Conservation (phyloP, 2,888 invertebrate genomes). For the Cryptus armator region DNA sequence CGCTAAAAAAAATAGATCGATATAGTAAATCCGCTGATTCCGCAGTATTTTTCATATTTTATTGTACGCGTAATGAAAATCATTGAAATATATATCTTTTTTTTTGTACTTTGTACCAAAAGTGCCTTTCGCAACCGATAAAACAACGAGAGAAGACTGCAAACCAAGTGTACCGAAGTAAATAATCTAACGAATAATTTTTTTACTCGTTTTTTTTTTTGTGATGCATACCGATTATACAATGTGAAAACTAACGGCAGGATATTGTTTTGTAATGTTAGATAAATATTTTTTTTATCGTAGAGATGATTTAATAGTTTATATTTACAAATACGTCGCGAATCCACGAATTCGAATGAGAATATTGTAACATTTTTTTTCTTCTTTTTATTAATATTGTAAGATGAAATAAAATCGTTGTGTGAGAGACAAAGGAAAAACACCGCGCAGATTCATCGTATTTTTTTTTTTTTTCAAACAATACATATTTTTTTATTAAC, state of each 20-base stretch:
- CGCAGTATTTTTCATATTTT: slow-evolving; percentile 1
- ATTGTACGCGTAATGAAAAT: not conserved
- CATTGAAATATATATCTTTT: slow-evolving; percentile 15
- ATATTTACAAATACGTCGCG: slow-evolving; percentile 46
- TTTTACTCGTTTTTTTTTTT: slow-evolving; percentile 61
- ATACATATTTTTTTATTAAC: slow-evolving; percentile 63
- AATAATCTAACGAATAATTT: slow-evolving; percentile 53
- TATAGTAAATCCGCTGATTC: not conserved
- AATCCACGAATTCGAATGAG: slow-evolving; percentile 26
- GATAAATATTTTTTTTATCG: slow-evolving; percentile 46
- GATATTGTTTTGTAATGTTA: slow-evolving; percentile 63
- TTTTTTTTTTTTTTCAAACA: slow-evolving; percentile 54
- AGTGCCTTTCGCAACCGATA: slow-evolving; percentile 35
- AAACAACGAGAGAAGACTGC: slow-evolving; percentile 30
- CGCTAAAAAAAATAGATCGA: not conserved
- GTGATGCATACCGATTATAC: slow-evolving; percentile 61
- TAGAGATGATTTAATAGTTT: slow-evolving; percentile 66
- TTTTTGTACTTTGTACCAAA: slow-evolving; percentile 27
- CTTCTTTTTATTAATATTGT: not conserved
- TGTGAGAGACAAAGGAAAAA: slow-evolving; percentile 20
- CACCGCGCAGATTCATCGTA: not conserved
- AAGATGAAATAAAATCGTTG: slow-evolving; percentile 60
- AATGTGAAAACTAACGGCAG: slow-evolving; percentile 60
- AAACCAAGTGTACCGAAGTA: slow-evolving; percentile 7
- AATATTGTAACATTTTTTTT: slow-evolving; percentile 63